phyloP scores from a whole-genome alignment of 2,888 invertebrate genomes.

The Tridacna crocea region DNA sequence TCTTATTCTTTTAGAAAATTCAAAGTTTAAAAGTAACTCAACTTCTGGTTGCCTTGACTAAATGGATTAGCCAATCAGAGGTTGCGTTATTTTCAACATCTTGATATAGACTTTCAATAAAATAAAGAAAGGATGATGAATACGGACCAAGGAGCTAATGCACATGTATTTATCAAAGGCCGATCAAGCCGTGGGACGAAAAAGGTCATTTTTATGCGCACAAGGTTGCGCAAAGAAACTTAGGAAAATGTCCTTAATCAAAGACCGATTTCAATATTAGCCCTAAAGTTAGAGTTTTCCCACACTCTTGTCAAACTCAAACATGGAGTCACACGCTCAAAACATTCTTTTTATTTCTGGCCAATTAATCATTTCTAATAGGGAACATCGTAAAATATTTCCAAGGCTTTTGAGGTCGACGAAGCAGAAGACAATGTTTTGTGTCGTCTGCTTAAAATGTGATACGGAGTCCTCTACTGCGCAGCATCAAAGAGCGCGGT shows the following conservation, averaged over 20 bases:
- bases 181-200: too few relatives aligned
- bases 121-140: too few relatives aligned
- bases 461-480: constrained; percentile 16
- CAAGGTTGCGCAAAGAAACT: too few relatives aligned
- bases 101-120: not conserved
- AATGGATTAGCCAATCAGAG: too few relatives aligned
- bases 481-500: constrained; percentile 18
- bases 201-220: too few relatives aligned
- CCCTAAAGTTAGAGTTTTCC: not conserved
- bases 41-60: too few relatives aligned
- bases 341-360: constrained; percentile 24
- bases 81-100: not conserved
- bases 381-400: constrained; percentile 58
- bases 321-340: not conserved
- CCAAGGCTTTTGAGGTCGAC: constrained; percentile 43
- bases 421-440: constrained; percentile 48
- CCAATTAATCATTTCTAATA: constrained; percentile 37
- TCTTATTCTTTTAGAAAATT: not conserved
- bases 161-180: not conserved
- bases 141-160: not conserved
- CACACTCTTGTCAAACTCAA: not conserved
- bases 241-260: too few relatives aligned
- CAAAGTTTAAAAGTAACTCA: not conserved
- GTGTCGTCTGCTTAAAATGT: constrained; percentile 54
- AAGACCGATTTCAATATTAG: not conserved